Percentiles rank a stretch among this genome's conserved stretches.
phyloP scores from a whole-genome alignment of 2,113 vertebrate species.

The Salvelinus alpinus region DNA sequence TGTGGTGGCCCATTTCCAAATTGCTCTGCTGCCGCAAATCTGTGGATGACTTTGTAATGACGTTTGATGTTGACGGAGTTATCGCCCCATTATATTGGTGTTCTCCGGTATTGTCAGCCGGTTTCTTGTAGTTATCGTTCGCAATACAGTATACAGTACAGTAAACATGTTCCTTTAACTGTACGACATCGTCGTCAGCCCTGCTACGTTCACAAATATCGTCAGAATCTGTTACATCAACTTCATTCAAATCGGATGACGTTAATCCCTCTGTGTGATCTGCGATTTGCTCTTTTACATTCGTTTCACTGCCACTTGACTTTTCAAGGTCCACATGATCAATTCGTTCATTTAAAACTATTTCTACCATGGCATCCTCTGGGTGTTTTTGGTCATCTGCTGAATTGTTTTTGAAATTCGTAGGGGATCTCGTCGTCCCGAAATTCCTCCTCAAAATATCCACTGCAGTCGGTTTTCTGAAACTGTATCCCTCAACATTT shows the following conservation, averaged over 20 bases:
- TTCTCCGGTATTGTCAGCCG: slow-evolving; percentile 31
- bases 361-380: slow-evolving; percentile 29
- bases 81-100: slow-evolving; percentile 24
- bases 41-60: slow-evolving; percentile 1
- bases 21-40: slow-evolving; percentile 40
- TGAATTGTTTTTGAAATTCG: neutral
- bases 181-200: slow-evolving; percentile 19
- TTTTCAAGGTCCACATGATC: slow-evolving; percentile 34
- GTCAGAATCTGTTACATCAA: slow-evolving; percentile 18
- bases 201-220: slow-evolving; percentile 20
- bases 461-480: slow-evolving; percentile 55
- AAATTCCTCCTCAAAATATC: slow-evolving; percentile 66
- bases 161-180: slow-evolving; percentile 77
- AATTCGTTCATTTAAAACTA: slow-evolving; percentile 8
- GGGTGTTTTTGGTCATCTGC: slow-evolving; percentile 19
- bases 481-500: slow-evolving; percentile 52
- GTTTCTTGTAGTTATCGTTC: slow-evolving; percentile 60
- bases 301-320: slow-evolving; percentile 32
- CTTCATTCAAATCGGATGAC: slow-evolving; percentile 25
- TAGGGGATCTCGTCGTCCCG: slow-evolving; percentile 34
- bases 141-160: slow-evolving; percentile 84
- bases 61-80: slow-evolving; percentile 26
- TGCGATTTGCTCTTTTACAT: slow-evolving; percentile 42
- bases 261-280: slow-evolving; percentile 22
- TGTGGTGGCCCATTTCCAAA: slow-evolving; percentile 65